Evolutionary conservation across 2,113 vertebrate species (phyloP), one percentile per base, ranked within the genome.

Genomic region (Urocolius indicus): DNA sequence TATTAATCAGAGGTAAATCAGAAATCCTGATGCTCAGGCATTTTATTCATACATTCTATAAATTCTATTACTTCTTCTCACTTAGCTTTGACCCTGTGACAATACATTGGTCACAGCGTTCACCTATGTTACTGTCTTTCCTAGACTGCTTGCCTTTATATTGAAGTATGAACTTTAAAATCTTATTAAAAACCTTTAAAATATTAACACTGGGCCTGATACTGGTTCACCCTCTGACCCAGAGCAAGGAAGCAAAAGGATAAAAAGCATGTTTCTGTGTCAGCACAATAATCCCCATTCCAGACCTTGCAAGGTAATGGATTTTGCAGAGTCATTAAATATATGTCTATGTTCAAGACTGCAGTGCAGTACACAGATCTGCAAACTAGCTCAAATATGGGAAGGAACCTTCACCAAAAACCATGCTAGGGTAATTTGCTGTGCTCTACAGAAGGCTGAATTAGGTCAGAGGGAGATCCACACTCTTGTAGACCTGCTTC

Each of bases 281-380:
- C 90, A 73, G 79, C 55, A 77, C 61, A 87, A 93, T 73, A 90
- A 90, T 55, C 46, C 48, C 54, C 48, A 24, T 48, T 74, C 87
- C 72, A 86, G 79, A 89, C 65, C 32, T 58, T 46, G 51, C 67
- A 83, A 93, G 94, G 59, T 29, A 87, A 84, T 6, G 6, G 71
- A 95, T 95, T 96, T 68, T 95, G 93, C 96, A 90, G 91, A 77
- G 90, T 94, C 95, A 96, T 93, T 91, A 95, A 91, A 89, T 49
- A 77, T 24, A 62, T 9, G 58, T 49, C 95, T 82, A 46, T 24
- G 84, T 78, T 78, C 94, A 52, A 89, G 94, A 95, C 94, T 95
- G 95, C 95, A 96, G 74, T 97, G 95, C 95, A 95, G 96, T 26
- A 75, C 52, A 81, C 34, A 45, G 69, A 78, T 54, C 72, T 59